Conservation (phyloP, 2,797 vertebrate genomes). For the Petrocephalus sullivani region DNA sequence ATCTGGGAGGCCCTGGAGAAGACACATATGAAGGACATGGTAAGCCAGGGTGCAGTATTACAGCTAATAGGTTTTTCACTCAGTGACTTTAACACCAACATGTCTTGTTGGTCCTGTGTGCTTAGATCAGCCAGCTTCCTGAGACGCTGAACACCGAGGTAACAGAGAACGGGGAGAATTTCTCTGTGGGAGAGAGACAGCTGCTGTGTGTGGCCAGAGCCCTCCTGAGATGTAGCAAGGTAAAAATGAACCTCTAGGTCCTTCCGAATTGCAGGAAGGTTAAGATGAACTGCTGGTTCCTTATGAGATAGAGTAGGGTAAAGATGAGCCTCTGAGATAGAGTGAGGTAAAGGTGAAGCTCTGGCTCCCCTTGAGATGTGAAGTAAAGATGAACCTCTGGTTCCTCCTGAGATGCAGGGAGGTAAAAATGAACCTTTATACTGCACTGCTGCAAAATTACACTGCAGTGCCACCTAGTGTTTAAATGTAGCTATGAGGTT, state of each 20-base stretch:
- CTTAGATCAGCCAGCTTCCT: conserved; percentile 67
- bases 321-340: conserved; percentile 49
- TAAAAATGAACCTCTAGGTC: conserved; percentile 35
- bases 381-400: conserved; percentile 52
- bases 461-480: conserved; percentile 60
- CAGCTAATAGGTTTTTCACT: neutral
- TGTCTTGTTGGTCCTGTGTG: conserved; percentile 6
- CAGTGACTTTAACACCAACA: neutral
- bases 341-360: conserved; percentile 63
- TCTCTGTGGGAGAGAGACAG: conserved; percentile 78
- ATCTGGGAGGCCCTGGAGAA: conserved; percentile 77
- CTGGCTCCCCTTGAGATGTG: conserved; percentile 54
- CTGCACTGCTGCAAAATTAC: conserved; percentile 27
- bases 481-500: neutral
- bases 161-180: conserved; percentile 75
- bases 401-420: neutral
- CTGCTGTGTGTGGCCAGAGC: conserved; percentile 75
- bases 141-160: conserved; percentile 67
- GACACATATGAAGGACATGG: conserved; percentile 70
- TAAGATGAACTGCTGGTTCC: conserved; percentile 20
- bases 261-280: conserved; percentile 72
- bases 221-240: conserved; percentile 75
- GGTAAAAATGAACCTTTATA: conserved; percentile 42
- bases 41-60: conserved; percentile 41
- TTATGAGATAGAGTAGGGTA: conserved; percentile 72